These are phyloP conservation scores for Chironomus riparius DNA, from an alignment of 2,888 invertebrate genomes.

Conservation along the genomic window DNA sequence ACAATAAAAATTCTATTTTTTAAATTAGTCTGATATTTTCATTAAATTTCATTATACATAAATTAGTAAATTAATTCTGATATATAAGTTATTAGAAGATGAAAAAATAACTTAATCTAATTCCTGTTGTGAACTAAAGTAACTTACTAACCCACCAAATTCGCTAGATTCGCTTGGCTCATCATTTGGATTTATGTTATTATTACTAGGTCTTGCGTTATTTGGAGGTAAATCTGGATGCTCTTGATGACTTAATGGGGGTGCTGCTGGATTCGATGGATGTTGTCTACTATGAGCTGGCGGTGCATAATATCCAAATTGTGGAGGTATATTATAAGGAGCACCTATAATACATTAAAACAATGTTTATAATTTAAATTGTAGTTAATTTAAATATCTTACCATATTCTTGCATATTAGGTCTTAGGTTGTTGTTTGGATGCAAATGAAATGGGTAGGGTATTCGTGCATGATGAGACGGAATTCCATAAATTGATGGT, in stretches of 20 bases:
- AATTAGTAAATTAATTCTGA: background rate
- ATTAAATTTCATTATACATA: background rate
- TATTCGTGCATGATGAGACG: conserved; percentile 11
- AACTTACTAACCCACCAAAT: conserved; percentile 84
- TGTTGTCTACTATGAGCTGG: conserved; percentile 31
- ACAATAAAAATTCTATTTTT: too few species aligned
- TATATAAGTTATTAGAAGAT: background rate
- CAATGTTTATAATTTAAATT: too few species aligned
- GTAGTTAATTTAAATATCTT: background rate
- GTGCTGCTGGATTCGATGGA: conserved; percentile 30
- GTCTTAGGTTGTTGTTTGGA: conserved; percentile 12
- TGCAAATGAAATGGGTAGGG: conserved; percentile 24
- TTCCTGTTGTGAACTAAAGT: conserved; percentile 85
- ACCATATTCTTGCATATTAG: conserved; percentile 22
- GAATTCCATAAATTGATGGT: conserved; percentile 11
- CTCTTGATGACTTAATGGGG: conserved; percentile 28
- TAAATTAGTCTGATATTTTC: too few species aligned
- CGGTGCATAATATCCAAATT: conserved; percentile 30
- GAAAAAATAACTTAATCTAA: conserved; percentile 17
- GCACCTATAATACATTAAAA: too few species aligned
- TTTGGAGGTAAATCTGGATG: conserved; percentile 26
- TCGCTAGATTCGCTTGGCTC: conserved; percentile 51
- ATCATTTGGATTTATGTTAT: conserved; percentile 37
- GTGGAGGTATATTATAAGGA: conserved; percentile 32
- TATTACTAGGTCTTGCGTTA: conserved; percentile 40